Evolutionary conservation across 2,113 vertebrate species (phyloP).

Genomic region (Laticauda laticaudata): DNA sequence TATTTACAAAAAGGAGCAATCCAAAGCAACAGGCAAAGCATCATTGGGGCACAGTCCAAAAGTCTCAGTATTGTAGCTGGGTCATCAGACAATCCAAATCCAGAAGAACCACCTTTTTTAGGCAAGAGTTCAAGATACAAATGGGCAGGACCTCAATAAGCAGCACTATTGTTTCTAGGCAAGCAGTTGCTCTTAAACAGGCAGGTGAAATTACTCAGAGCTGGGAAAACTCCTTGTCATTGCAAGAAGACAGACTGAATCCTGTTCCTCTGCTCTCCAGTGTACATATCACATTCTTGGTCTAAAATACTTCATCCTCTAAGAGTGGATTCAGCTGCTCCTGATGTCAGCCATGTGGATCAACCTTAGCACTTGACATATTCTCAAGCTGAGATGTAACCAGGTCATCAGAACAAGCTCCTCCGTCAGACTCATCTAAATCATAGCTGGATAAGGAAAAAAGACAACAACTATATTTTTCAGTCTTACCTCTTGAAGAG

Average conservation of each 20-base stretch:
- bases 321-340: neutral
- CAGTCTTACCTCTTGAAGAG: neutral
- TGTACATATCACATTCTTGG: neutral
- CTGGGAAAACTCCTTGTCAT: neutral
- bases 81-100: neutral
- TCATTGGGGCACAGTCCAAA: neutral
- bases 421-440: neutral
- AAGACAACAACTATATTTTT: neutral
- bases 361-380: neutral
- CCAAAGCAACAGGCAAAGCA: neutral
- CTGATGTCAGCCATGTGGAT: neutral
- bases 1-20: neutral
- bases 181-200: neutral
- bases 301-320: neutral
- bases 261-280: neutral
- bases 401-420: neutral
- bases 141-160: neutral
- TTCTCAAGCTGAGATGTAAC: neutral
- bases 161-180: neutral
- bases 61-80: neutral
- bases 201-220: neutral
- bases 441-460: neutral
- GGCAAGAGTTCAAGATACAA: neutral
- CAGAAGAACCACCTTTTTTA: neutral
- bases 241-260: neutral